Base-by-base conservation (phyloP, 2,113 vertebrate genomes). In the Triplophysa tibetana region DNA sequence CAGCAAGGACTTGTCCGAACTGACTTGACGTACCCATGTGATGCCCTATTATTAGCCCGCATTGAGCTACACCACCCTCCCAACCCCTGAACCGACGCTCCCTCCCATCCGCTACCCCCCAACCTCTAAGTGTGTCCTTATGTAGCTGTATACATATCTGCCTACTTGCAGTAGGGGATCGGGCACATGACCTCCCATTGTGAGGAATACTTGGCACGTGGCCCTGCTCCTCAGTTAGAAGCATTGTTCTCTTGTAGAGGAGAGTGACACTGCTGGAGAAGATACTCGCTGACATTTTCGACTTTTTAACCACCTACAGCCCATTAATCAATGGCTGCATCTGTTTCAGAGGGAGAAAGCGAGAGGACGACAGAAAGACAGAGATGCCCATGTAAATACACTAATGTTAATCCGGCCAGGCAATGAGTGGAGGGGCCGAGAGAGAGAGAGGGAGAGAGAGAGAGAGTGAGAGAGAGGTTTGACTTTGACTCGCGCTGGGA, bases 281-380 rank as follows among this genome's bases (percentile, higher is more conserved):
- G 82, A 89, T 83, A 92, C 91, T 93, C 89, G 87, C 94, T 95
- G 93, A 94, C 94, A 93, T 91, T 94, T 94, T 88, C 91, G 91
- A 93, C 92, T 94, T 92, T 86, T 91, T 80, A 91, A 88, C 89
- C 88, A 89, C 87, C 84, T 93, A 92, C 88, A 88, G 66, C 62
- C 87, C 90, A 92, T 95, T 93, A 93, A 94, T 94, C 94, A 95
- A 93, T 90, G 82, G 70, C 80, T 85, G 90, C 91, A 93, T 95
- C 93, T 94, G 91, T 92, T 78, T 93, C 88, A 91, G 88, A 75
- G 58, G 63, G 63, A 75, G 41, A 12, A n/a, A 70, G 77, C 17
- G 77, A 60, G 58, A 70, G 14, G 58, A 69, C 50, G 52, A 70
- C 29, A 38, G 69, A 58, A 11, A 52, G 45, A 65, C 58, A 91